These are phyloP conservation scores for Vultur gryphus DNA, from an alignment of 2,797 vertebrate species.

Conservation along the genomic window DNA sequence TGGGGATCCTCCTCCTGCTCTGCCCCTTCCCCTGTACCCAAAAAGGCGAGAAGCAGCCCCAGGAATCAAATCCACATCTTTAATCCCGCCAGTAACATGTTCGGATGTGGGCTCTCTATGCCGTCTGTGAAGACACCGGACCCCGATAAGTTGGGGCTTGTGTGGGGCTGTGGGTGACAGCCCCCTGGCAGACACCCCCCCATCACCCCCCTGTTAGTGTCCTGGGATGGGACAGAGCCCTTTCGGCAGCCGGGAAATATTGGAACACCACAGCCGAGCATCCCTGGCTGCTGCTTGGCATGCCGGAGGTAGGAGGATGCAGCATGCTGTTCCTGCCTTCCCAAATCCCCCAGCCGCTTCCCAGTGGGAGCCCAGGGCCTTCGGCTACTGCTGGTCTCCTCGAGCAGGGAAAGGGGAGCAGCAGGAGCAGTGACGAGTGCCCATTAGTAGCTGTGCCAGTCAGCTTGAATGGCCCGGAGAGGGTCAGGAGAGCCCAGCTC, in stretches of 20 bases:
- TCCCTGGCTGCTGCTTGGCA: fast-evolving
- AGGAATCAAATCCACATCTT: not conserved
- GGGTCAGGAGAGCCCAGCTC: not conserved
- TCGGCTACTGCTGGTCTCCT: too few species aligned
- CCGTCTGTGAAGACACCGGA: not conserved
- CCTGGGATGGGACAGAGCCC: not conserved
- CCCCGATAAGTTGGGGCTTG: not conserved
- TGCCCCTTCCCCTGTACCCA: not conserved
- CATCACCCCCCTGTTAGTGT: fast-evolving
- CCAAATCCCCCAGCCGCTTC: not conserved
- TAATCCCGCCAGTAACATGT: not conserved
- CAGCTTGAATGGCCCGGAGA: not conserved
- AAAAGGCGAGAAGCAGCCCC: not conserved
- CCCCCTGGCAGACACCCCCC: not conserved
- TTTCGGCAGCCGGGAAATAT: not conserved
- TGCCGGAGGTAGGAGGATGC: not conserved
- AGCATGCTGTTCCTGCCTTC: not conserved
- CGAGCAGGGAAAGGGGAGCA: fast-evolving
- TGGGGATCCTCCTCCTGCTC: not conserved
- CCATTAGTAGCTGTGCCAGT: not conserved
- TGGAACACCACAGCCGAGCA: not conserved
- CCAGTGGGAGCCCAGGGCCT: not conserved
- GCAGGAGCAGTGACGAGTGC: not conserved
- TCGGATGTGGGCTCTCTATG: fast-evolving
- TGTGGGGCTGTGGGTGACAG: too few species aligned